Base-by-base conservation (phyloP, 2,888 invertebrate genomes). In the Microctonus brassicae region DNA sequence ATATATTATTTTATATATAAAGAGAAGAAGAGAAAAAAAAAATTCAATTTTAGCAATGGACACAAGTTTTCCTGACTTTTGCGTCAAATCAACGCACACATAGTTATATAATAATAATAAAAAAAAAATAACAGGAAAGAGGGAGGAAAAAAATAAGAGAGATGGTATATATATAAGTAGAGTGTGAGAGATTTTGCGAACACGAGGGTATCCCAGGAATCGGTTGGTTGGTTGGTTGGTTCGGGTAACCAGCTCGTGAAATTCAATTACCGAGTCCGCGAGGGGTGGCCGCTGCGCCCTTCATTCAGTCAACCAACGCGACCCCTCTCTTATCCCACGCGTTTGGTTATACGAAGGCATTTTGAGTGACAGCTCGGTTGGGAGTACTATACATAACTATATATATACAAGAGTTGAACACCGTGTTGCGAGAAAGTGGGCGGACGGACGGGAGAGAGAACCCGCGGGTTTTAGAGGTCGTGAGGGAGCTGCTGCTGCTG, bases 161-260 rank as follows among this genome's bases (percentile, higher is more conserved):
- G n/a, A n/a, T n/a, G n/a, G n/a, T n/a, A n/a, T n/a, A n/a, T n/a
- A n/a, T n/a, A n/a, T n/a, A n/a, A n/a, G 39, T 57, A 69, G 64
- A 72, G 26, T n/a, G 36, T 57, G 67, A 53, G 57, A 67, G 60
- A 64, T 65, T 62, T 58, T 72, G 69, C 69, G 64, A 69, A 47
- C 47, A 7, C 4, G 47, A 17, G 17, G 73, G 72, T 72, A 74
- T 65, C 73, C 63, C 61, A 60, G 65, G 75, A 68, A 69, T 69
- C 70, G 70, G 73, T 63, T 63, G 77, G 74, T 66, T 66, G 77
- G 76, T 76, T 77, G 80, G 83, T 76, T 76, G 84, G 82, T 83
- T 83, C 82, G 85, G 86, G 83, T 86, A 87, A 87, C 86, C 86
- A 87, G 86, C 86, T 87, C 84, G 86, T 87, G 86, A 87, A 87